These are phyloP conservation scores for Euwallacea similis DNA, from an alignment of 1,140 invertebrate genomes.

Conservation along the genomic window DNA sequence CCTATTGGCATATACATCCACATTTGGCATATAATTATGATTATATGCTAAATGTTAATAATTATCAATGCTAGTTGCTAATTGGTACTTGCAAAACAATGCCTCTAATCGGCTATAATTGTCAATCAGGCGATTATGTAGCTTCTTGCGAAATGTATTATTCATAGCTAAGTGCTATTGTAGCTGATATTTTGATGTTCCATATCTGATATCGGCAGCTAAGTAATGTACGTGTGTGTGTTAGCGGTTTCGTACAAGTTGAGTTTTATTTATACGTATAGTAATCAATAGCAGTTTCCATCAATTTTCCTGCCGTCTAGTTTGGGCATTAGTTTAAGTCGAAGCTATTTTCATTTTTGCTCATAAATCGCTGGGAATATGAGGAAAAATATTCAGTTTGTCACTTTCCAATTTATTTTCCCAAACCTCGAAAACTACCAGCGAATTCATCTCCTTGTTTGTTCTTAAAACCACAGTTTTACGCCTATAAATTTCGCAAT, in stretches of 20 bases:
- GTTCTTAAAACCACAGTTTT: conserved; percentile 8
- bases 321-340: too few species aligned
- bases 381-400: not conserved
- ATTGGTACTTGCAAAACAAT: not conserved
- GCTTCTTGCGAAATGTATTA: not conserved
- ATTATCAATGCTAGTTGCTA: not conserved
- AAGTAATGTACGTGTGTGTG: too few species aligned
- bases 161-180: not conserved
- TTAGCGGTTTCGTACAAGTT: too few species aligned
- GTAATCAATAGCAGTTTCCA: too few species aligned
- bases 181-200: too few species aligned
- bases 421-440: conserved; percentile 6
- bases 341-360: too few species aligned
- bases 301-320: not conserved
- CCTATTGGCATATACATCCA: too few species aligned
- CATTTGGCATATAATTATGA: too few species aligned
- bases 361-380: too few species aligned
- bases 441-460: conserved; percentile 12
- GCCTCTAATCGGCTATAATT: not conserved
- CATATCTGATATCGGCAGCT: too few species aligned
- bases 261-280: too few species aligned
- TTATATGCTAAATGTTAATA: too few species aligned
- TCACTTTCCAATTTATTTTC: conserved; percentile 13
- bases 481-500: conserved; percentile 7
- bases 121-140: not conserved